These are phyloP conservation scores for Smutsia gigantea DNA, from an alignment of 2,797 vertebrate genomes.

Conservation along the genomic window DNA sequence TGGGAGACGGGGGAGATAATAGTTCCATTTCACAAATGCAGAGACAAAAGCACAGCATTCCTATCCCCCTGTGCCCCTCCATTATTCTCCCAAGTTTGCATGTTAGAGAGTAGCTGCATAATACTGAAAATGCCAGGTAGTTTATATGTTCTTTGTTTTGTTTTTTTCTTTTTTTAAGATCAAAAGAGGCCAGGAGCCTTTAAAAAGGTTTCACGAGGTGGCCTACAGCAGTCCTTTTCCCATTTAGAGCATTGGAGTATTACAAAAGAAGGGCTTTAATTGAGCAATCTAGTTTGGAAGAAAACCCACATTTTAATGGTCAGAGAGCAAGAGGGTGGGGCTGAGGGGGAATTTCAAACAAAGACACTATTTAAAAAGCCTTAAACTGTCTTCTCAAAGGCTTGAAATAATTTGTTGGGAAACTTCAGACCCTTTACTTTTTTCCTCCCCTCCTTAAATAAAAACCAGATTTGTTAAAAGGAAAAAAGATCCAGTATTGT, in stretches of 20 bases:
- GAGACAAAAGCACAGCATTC: not conserved
- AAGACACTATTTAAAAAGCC: slow-evolving; percentile 82
- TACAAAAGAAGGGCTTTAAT: slow-evolving; percentile 81
- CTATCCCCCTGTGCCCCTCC: not conserved
- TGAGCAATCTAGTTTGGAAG: slow-evolving; percentile 82
- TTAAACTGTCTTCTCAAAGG: slow-evolving; percentile 82
- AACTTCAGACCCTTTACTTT: slow-evolving; percentile 83
- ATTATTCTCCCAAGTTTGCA: not conserved
- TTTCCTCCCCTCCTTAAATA: slow-evolving; percentile 81
- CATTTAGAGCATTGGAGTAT: slow-evolving; percentile 71
- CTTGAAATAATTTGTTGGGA: slow-evolving; percentile 85
- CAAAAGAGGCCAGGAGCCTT: slow-evolving; percentile 70
- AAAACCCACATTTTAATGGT: slow-evolving; percentile 82
- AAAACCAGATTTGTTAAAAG: slow-evolving; percentile 84
- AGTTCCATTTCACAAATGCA: slow-evolving; percentile 38
- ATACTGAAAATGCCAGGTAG: slow-evolving; percentile 51
- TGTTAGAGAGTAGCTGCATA: not conserved
- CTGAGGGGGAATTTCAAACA: slow-evolving; percentile 78
- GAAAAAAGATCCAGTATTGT: slow-evolving; percentile 78
- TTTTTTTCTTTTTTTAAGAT: slow-evolving; percentile 48
- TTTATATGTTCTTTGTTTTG: not conserved
- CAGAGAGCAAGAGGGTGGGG: slow-evolving; percentile 72
- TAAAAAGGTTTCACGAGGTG: slow-evolving; percentile 77
- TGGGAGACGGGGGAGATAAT: slow-evolving; percentile 36
- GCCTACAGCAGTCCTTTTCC: slow-evolving; percentile 75